Base-by-base conservation (phyloP, 2,888 invertebrate genomes). In the Drosophila buzzatii region DNA sequence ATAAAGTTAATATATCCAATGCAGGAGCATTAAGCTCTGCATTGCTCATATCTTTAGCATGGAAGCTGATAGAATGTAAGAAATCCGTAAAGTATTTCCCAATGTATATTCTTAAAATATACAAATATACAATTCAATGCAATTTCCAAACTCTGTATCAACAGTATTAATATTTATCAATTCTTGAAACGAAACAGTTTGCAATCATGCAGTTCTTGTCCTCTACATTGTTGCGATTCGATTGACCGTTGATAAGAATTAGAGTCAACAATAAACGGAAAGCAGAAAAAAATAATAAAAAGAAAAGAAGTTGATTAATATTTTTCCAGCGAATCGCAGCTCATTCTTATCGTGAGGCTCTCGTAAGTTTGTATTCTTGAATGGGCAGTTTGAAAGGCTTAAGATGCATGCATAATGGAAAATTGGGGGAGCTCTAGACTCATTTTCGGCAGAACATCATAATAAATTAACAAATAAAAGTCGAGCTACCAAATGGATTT, bases 381-480 rank as follows among this genome's bases (percentile, higher is more conserved):
- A 66, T 58, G 67, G 67, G 67, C 79, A 68, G 82, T 85, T 88
- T 73, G 80, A 73, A 52, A 55, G 78, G 72, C 85, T 81, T 77
- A 83, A 73, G 67, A 72, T 33, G 44, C 53, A 55, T 65, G 64
- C 71, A 87, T 85, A 85, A 85, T 84, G 83, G 80, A 77, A 88
- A 88, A 89, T 85, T 86, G 84, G 70, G 73, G 81, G 61, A 78
- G 70, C 86, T 81, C 70, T 76, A 72, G 79, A 86, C 89, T 85
- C 81, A 85, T 85, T 89, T 85, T 85, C 85, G 84, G 72, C 44
- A 75, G 85, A 85, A 85, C 87, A 85, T 86, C 88, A 89, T 84
- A 85, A 85, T 85, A 85, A 85, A 85, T 85, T 87, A 89, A 84
- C 86, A 89, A 85, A 85, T 89, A 89, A 89, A 89, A 87, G 72